Evolutionary conservation across 2,113 vertebrate species (phyloP).

Genomic region (Xyrauchen texanus): DNA sequence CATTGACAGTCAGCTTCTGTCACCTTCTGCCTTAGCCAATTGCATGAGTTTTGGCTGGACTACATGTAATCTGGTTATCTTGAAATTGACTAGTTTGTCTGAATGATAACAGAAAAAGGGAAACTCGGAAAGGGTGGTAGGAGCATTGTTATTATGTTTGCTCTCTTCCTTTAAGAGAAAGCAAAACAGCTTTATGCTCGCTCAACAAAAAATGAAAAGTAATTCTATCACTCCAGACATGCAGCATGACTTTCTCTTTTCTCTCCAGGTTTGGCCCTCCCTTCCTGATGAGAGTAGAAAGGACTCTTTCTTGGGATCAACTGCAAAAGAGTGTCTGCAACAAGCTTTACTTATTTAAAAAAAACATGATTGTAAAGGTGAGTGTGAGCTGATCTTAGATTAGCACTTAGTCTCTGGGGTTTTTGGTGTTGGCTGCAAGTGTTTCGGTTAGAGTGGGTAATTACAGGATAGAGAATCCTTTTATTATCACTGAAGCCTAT

Average conservation of each 20-base stretch:
- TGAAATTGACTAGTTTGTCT: no score
- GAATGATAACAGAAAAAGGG: no score
- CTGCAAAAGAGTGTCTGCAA: conserved; percentile 85
- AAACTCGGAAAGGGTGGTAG: no score
- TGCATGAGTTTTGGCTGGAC: no score
- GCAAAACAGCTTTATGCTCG: no score
- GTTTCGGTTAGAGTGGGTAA: neutral
- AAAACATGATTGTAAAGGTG: conserved; percentile 9
- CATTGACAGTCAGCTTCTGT: no score
- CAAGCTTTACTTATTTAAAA: conserved; percentile 76
- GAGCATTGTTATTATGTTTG: no score
- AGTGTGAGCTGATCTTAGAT: conserved; percentile 9
- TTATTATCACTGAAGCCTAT: conserved; percentile 19
- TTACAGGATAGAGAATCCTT: neutral
- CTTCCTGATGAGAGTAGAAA: conserved; percentile 83
- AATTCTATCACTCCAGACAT: no score
- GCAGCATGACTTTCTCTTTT: neutral
- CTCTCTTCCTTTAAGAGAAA: no score
- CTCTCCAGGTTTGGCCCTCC: conserved; percentile 87
- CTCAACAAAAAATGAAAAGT: no score
- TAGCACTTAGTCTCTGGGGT: neutral
- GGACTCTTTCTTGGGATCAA: conserved; percentile 84
- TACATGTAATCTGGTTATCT: no score
- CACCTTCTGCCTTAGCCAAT: no score
- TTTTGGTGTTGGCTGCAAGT: neutral